Evolutionary conservation across 1,140 invertebrate species (phyloP), one percentile per base, ranked within the genome.

Genomic region (Littorina saxatilis): DNA sequence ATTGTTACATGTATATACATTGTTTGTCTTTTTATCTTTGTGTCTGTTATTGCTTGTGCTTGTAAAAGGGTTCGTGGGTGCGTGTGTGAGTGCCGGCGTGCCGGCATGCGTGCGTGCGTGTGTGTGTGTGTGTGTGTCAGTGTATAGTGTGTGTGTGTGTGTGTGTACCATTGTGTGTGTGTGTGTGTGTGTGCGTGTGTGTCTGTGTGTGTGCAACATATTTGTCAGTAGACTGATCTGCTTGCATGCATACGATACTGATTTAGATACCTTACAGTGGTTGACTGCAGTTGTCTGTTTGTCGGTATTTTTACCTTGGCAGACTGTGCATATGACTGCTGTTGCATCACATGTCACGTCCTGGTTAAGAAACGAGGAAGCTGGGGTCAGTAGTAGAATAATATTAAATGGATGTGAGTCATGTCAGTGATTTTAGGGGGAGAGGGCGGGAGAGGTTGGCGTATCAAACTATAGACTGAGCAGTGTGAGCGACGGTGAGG

Each of bases 151-250:
- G n/a, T 66, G 61, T 29, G 2, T 68, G 66, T 39, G 13, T 39
- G 66, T 39, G 35, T 39, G 66, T 40, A 32, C 35, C 32, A 32
- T 32, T n/a, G 1, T 9, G 55, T 58, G 55, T 58, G 55, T 58
- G 23, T 23, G 55, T 58, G 55, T 58, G 55, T 58, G 55, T 58
- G 55, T 58, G 55, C n/a, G 55, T 58, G 55, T 58, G 55, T 58
- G 55, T 58, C 9, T 58, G 55, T 58, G 55, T 58, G 55, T 58
- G 55, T 50, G 47, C 20, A 50, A 11, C n/a, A n/a, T n/a, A n/a
- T n/a, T n/a, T n/a, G n/a, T n/a, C n/a, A n/a, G n/a, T n/a, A n/a
- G n/a, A n/a, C n/a, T n/a, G n/a, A n/a, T n/a, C n/a, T n/a, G n/a
- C n/a, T n/a, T n/a, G n/a, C n/a, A n/a, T n/a, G n/a, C n/a, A n/a